Conservation (phyloP, 2,113 vertebrate genomes). For the Dolichallabes microphthalmus region DNA sequence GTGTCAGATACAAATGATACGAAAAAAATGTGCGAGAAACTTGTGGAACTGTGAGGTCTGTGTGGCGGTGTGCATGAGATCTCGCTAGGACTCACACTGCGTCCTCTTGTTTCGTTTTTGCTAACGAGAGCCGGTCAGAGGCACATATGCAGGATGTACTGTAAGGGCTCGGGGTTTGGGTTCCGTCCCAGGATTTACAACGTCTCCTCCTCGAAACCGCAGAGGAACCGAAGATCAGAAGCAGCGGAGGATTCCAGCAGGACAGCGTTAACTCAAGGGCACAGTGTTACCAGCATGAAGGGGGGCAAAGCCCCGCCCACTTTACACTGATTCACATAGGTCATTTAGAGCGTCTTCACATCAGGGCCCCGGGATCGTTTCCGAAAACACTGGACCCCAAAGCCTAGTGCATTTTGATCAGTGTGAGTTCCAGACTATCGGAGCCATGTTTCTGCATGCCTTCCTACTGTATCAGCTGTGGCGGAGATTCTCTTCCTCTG, state of each 20-base stretch:
- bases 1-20: slow-evolving; percentile 60
- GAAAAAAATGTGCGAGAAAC: slow-evolving; percentile 5
- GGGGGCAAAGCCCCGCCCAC: background rate
- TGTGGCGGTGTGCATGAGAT: background rate
- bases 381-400: no score
- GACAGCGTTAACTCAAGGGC: background rate
- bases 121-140: background rate
- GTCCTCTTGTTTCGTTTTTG: background rate
- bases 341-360: no score
- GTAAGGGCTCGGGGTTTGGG: background rate
- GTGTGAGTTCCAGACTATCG: no score
- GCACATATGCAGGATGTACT: no score
- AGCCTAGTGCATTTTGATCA: no score
- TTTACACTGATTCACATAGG: background rate
- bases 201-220: background rate
- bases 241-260: background rate
- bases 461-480: no score
- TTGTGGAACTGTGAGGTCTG: background rate
- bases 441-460: no score
- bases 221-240: background rate
- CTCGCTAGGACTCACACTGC: background rate
- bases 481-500: no score
- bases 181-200: background rate
- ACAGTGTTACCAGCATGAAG: background rate
- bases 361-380: no score